Conservation (phyloP, 2,797 vertebrate genomes). For the Nasua narica region DNA sequence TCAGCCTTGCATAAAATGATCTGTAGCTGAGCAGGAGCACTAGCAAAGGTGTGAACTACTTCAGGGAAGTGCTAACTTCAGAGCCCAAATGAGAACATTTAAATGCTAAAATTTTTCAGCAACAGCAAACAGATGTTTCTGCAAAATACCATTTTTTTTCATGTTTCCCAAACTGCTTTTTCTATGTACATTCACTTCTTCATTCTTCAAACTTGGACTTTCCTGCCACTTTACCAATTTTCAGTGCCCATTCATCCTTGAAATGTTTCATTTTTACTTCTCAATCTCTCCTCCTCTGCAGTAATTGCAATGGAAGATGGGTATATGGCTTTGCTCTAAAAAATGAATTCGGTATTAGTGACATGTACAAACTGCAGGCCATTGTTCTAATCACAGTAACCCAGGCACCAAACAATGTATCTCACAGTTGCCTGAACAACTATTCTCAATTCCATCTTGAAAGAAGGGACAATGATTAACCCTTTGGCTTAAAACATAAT, state of each 20-base stretch:
- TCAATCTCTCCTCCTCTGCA: conserved; percentile 34
- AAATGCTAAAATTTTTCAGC: conserved; percentile 68
- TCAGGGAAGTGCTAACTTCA: conserved; percentile 71
- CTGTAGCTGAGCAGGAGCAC: conserved; percentile 70
- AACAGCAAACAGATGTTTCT: conserved; percentile 73
- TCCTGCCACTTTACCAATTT: conserved; percentile 68
- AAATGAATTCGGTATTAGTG: conserved; percentile 60
- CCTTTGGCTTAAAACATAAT: conserved; percentile 27
- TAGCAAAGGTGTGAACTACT: conserved; percentile 72
- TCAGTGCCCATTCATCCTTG: conserved; percentile 70
- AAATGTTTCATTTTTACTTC: conserved; percentile 76
- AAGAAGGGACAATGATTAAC: conserved; percentile 40
- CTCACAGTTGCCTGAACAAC: background rate
- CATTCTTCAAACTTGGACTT: conserved; percentile 61
- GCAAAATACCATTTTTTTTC: conserved; percentile 56
- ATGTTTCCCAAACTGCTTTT: conserved; percentile 63
- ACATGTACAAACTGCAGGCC: conserved; percentile 37
- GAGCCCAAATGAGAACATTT: conserved; percentile 69
- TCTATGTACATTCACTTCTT: conserved; percentile 51
- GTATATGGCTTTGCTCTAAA: conserved; percentile 41
- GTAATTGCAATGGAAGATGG: conserved; percentile 71
- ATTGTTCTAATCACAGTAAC: conserved; percentile 53
- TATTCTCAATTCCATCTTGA: conserved; percentile 1
- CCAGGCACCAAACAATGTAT: background rate
- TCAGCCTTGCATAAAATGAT: conserved; percentile 73